Evolutionary conservation across 2,888 invertebrate genomes (phyloP).

Genomic region (Seira sanloemensis): DNA sequence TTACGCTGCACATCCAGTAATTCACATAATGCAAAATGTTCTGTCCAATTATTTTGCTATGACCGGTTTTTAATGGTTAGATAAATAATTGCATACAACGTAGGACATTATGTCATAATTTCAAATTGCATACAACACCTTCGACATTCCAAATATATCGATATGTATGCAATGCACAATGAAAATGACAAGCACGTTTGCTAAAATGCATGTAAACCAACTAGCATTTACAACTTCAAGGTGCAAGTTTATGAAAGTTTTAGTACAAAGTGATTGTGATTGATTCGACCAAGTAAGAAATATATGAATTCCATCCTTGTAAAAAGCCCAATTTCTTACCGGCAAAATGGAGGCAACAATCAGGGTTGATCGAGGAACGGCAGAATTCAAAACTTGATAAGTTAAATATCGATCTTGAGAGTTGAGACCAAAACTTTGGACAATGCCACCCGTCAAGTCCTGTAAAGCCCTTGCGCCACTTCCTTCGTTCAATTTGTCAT

Average conservation of each 20-base stretch:
- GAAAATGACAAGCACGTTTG: conserved; percentile 15
- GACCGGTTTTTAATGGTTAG: conserved; percentile 14
- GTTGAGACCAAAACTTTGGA: conserved; percentile 83
- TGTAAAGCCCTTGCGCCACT: conserved; percentile 84
- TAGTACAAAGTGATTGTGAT: too few species aligned
- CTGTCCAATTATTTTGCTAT: too few species aligned
- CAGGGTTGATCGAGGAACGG: conserved; percentile 83
- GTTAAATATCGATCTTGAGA: conserved; percentile 82
- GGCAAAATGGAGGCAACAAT: conserved; percentile 82
- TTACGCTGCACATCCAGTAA: too few species aligned
- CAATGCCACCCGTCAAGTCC: conserved; percentile 85
- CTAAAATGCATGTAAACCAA: neutral
- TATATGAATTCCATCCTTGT: too few species aligned
- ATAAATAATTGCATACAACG: neutral
- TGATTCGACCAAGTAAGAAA: too few species aligned
- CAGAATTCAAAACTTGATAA: conserved; percentile 82
- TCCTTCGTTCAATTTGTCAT: conserved; percentile 80
- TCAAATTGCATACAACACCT: too few species aligned
- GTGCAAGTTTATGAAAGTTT: too few species aligned
- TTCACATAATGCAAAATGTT: too few species aligned
- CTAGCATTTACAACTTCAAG: too few species aligned
- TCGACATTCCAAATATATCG: too few species aligned
- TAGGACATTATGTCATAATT: neutral
- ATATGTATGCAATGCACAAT: too few species aligned
- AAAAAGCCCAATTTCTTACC: too few species aligned